Percentiles rank a stretch among this genome's conserved stretches.
These are phyloP conservation scores for Onthophagus taurus DNA, from an alignment of 1,140 invertebrate genomes.

Conservation along the genomic window DNA sequence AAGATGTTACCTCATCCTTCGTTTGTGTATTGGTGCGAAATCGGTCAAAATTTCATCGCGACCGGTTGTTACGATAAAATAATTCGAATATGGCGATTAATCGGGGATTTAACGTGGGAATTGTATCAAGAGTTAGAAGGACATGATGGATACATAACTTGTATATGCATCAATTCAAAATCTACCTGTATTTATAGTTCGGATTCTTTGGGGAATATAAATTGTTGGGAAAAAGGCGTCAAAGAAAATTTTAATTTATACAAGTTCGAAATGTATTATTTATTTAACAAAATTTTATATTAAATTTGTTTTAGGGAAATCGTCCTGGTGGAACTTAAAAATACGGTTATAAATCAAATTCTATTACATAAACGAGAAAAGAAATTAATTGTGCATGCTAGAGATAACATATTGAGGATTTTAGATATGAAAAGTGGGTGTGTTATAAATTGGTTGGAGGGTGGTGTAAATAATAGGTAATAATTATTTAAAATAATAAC, in stretches of 20 bases:
- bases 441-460: slow-evolving; percentile 22
- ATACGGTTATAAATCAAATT: slow-evolving; percentile 30
- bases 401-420: slow-evolving; percentile 27
- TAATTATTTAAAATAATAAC: background rate
- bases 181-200: slow-evolving; percentile 24
- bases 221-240: slow-evolving; percentile 26
- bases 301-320: slow-evolving; percentile 21
- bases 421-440: slow-evolving; percentile 23
- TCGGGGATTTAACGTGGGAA: slow-evolving; percentile 5
- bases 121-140: slow-evolving; percentile 28
- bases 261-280: slow-evolving; percentile 16
- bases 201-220: slow-evolving; percentile 28
- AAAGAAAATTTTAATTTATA: slow-evolving; percentile 22
- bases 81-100: slow-evolving; percentile 27
- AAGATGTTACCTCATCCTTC: slow-evolving; percentile 30
- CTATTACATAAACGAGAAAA: slow-evolving; percentile 26
- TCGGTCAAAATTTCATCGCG: slow-evolving; percentile 24
- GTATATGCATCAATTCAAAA: slow-evolving; percentile 26
- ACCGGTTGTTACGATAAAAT: slow-evolving; percentile 32
- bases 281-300: background rate
- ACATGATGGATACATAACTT: slow-evolving; percentile 30
- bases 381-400: slow-evolving; percentile 28
- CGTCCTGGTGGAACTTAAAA: slow-evolving; percentile 23
- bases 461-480: slow-evolving; percentile 20
- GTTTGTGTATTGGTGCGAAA: slow-evolving; percentile 30